phyloP scores from a whole-genome alignment of 1,140 invertebrate species.

The Pseudomyrmex sp. region DNA sequence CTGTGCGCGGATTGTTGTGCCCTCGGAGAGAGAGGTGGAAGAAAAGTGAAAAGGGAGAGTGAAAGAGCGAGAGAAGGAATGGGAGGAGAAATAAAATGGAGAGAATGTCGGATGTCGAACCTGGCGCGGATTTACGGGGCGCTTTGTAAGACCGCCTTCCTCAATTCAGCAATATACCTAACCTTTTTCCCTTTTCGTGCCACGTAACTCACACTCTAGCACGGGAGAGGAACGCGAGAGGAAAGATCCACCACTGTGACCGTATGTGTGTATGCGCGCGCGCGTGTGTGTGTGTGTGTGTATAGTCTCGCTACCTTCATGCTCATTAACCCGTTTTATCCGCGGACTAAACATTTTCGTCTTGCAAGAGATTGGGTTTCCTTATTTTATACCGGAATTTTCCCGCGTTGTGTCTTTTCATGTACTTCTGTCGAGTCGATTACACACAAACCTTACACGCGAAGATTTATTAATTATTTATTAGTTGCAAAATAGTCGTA shows the following conservation, averaged over 20 bases:
- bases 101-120: conserved; percentile 85
- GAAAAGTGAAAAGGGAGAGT: conserved; percentile 52
- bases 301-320: conserved; percentile 59
- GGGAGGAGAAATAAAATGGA: conserved; percentile 77
- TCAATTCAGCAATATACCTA: conserved; percentile 84
- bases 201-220: conserved; percentile 59
- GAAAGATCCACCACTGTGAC: conserved; percentile 54
- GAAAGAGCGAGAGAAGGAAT: conserved; percentile 45
- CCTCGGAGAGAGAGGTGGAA: conserved; percentile 44
- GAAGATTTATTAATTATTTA: not conserved
- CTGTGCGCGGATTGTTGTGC: conserved; percentile 73
- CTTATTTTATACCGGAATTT: conserved; percentile 27
- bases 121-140: conserved; percentile 84
- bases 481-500: not conserved
- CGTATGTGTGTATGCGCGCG: conserved; percentile 56
- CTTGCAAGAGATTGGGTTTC: conserved; percentile 50
- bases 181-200: conserved; percentile 66
- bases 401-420: conserved; percentile 6
- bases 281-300: too few species aligned
- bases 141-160: conserved; percentile 85
- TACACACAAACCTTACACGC: not conserved
- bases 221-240: conserved; percentile 55
- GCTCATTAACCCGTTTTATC: conserved; percentile 69
- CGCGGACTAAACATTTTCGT: conserved; percentile 67
- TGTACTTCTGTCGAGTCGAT: not conserved